Percentiles rank a stretch among this genome's conserved stretches.
Conservation (phyloP, 2,113 vertebrate genomes). For the Puffinus mauretanicus region DNA sequence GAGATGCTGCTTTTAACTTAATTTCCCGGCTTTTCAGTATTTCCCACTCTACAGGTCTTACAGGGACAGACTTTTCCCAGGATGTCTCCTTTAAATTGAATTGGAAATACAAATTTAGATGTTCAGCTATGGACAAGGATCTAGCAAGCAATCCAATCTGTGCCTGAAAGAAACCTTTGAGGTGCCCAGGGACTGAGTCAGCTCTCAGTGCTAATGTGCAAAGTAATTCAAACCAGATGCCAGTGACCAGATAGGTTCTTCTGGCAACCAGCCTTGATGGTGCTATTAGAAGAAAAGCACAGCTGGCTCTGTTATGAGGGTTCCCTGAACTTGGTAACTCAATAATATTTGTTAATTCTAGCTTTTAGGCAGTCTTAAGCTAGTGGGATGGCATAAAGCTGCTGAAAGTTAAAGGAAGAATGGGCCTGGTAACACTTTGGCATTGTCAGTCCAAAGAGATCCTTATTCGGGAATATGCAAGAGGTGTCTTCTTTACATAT, state of each 20-base stretch:
- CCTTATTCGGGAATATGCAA: not conserved
- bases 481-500: not conserved
- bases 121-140: not conserved
- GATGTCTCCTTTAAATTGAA: not conserved
- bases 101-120: not conserved
- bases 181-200: not conserved
- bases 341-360: not conserved
- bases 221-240: conserved; percentile 30
- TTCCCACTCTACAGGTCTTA: not conserved
- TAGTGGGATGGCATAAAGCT: not conserved
- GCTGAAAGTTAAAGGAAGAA: not conserved
- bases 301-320: not conserved
- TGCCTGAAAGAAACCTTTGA: not conserved
- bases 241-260: conserved; percentile 12
- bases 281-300: not conserved
- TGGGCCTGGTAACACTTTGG: not conserved
- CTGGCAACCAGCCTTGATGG: not conserved
- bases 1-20: not conserved
- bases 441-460: not conserved
- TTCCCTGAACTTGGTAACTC: not conserved
- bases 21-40: not conserved
- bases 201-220: not conserved
- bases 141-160: not conserved
- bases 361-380: not conserved
- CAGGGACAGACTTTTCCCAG: not conserved